These are phyloP conservation scores for Sebastes trivittatus DNA, from an alignment of 2,797 vertebrate genomes.

Conservation along the genomic window DNA sequence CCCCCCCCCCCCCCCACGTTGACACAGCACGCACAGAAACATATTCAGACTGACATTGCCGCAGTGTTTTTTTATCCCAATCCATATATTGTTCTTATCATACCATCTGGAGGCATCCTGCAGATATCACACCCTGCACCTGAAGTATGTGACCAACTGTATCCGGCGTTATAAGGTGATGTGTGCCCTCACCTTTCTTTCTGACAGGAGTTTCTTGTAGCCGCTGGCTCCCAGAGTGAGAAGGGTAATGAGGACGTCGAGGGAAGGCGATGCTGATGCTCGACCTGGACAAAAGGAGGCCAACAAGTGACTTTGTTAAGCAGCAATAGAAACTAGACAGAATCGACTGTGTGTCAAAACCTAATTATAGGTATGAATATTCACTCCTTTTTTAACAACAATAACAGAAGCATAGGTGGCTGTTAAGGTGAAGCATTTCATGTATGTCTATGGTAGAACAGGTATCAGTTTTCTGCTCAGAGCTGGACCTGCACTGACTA, in stretches of 20 bases:
- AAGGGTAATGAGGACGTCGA: slow-evolving; percentile 95
- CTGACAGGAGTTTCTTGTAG: slow-evolving; percentile 91
- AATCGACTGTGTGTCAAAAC: background rate
- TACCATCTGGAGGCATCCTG: background rate
- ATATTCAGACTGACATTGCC: background rate
- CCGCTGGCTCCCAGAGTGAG: slow-evolving; percentile 91
- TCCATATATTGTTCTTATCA: background rate
- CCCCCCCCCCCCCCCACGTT: no score
- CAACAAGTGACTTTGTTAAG: background rate
- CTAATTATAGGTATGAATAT: background rate
- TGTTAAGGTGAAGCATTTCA: background rate
- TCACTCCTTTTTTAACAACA: background rate
- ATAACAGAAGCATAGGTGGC: background rate
- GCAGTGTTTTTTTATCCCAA: slow-evolving; percentile 6
- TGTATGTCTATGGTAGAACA: background rate
- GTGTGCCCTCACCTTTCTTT: slow-evolving; percentile 89
- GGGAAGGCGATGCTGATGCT: slow-evolving; percentile 94
- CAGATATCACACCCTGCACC: background rate
- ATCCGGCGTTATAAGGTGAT: background rate
- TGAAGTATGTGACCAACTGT: background rate
- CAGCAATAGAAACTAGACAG: background rate
- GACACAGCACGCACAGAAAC: background rate
- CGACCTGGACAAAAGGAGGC: slow-evolving; percentile 83
- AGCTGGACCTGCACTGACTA: no score
- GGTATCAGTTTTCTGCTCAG: background rate